phyloP scores from a whole-genome alignment of 1,140 invertebrate genomes.

The Coelopa frigida region DNA sequence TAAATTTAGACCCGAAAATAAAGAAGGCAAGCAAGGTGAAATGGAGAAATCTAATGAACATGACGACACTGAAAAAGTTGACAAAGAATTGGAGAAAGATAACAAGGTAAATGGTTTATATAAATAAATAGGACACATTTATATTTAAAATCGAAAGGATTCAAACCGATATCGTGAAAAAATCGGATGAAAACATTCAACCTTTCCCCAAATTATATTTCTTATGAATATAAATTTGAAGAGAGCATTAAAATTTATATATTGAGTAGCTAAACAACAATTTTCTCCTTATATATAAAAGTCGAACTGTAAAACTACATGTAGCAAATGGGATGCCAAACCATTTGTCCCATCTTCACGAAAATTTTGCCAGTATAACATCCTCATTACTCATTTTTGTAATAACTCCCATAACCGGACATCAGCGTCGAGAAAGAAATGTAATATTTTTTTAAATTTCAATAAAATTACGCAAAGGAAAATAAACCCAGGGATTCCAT shows the following conservation, averaged over 20 bases:
- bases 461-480: too few relatives aligned
- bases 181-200: background rate
- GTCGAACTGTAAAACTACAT: too few relatives aligned
- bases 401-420: too few relatives aligned
- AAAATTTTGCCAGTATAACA: too few relatives aligned
- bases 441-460: too few relatives aligned
- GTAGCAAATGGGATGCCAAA: too few relatives aligned
- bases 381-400: too few relatives aligned
- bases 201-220: background rate
- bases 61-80: conserved; percentile 56
- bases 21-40: conserved; percentile 69
- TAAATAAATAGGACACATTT: background rate
- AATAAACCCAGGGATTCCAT: too few relatives aligned
- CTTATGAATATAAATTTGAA: background rate
- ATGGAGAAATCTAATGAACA: conserved; percentile 63
- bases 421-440: too few relatives aligned
- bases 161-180: background rate
- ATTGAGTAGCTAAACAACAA: background rate
- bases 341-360: too few relatives aligned
- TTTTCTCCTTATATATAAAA: background rate
- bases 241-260: too few relatives aligned
- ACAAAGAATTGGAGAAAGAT: conserved; percentile 68
- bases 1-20: conserved; percentile 50
- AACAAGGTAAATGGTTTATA: conserved; percentile 46
- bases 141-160: background rate